Evolutionary conservation across 1,140 invertebrate genomes (phyloP), one percentile per base, ranked within the genome.

Genomic region (Diuraphis noxia): DNA sequence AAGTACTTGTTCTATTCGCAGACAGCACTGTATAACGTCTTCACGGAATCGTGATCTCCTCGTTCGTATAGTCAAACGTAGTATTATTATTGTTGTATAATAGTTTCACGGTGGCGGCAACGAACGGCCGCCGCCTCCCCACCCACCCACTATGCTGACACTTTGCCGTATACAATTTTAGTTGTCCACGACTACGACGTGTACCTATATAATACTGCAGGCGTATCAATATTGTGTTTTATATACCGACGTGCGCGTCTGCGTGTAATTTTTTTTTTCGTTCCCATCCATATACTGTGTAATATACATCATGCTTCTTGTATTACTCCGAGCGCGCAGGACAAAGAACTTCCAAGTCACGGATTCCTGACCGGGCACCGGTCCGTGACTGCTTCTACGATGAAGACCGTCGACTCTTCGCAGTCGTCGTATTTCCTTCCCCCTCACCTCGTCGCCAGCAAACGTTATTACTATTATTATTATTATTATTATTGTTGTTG

Each of bases 281-380:
- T 90, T 38, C 72, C 88, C 77, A 36, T 81, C 88, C 38, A 43
- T 46, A 25, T 13, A n/a, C n/a, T n/a, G n/a, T 72, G 5, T n/a
- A 56, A n/a, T 63, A 63, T 10, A 56, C 52, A 56, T 10, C 8
- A 49, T n/a, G 72, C 63, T 81, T 17, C 89, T 90, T 34, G 56
- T 43, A 25, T 89, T 89, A 81, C 77, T 81, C 43, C 40, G 87
- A 13, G 19, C 23, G 9, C 56, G 40, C 30, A 49, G 89, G 89
- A 91, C 89, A 91, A 91, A 91, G 89, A 91, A 91, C 89, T 34
- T 79, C 77, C 89, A 40, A 81, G 89, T 91, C 89, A 91, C 89
- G 89, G 89, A 91, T 91, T 91, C 72, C 77, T 91, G 89, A 49
- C 41, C 89, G 63, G 43, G 72, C 77, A 91, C 89, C 46, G 43